Base-by-base conservation (phyloP, 2,888 invertebrate genomes). In the Caenorhabditis sp. region DNA sequence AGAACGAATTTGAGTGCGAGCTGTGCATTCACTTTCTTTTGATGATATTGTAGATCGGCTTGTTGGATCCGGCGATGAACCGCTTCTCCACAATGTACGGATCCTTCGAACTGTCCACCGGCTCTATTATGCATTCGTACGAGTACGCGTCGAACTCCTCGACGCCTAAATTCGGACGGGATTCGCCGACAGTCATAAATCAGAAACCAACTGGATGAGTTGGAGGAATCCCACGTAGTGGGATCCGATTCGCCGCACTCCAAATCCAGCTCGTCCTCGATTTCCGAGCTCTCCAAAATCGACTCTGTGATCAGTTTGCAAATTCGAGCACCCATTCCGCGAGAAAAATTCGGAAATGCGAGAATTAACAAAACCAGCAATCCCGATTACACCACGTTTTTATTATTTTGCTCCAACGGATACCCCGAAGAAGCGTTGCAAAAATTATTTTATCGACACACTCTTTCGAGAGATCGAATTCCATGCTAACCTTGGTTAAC, bases 401-500 rank as follows among this genome's bases (percentile, higher is more conserved):
- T 3, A 7, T 22, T n/a, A 3, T 52, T 65, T 63, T 53, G 53
- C 63, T 30, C 24, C 63, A 2, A 20, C 63, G 63, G 63, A 63
- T 41, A 26, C 63, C 63, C 63, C 63, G 63, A 63, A 32, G 53
- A 63, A 27, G 63, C 63, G 52, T 41, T 63, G 53, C 63, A 63
- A 63, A 63, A 63, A 63, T 63, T 50, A n/a, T 30, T 1, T 20
- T 45, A 41, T 63, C 63, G 63, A 63, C 63, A 53, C 63, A 63
- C 63, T 53, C 63, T 63, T 53, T 43, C 63, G 63, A 53, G 63
- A 52, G 65, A 63, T 63, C 63, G 53, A 63, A 52, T 53, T 53
- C 43, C 52, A 52, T 39, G 52, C 63, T 63, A 63, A 63, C 63
- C 63, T 63, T 63, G 63, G 63, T 63, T 63, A 63, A 63, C 63